Evolutionary conservation across 2,113 vertebrate species (phyloP), one percentile per base, ranked within the genome.

Genomic region (Butastur rufipennis): DNA sequence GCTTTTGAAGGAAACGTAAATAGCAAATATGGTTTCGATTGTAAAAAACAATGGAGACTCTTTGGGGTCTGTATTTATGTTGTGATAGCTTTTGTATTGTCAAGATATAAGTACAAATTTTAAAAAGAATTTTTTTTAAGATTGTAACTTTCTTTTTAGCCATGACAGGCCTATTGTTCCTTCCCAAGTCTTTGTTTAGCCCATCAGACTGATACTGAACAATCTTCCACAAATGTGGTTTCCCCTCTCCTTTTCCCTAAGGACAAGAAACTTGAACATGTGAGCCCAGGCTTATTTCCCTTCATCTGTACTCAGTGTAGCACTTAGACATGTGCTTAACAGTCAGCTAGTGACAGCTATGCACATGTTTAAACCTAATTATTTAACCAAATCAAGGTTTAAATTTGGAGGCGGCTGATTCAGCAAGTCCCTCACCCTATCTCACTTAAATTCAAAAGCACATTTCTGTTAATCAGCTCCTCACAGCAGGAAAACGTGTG

Each of bases 11-110:
- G 70, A 91, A 85, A 95, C 0, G 1, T 95, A 91, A 94, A 96
- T 89, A 91, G 74, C 87, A 91, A 97, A 93, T 93, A 93, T 94
- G 95, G 91, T 96, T 97, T 95, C 16, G 7, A 95, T 97, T 95
- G 81, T 45, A 50, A 84, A 52, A 50, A 86, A 92, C 94, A 96
- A 81, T 92, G 62, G 48, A 71, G 74, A 38, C 16, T 59, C 91
- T 72, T 48, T 2, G 87, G 84, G 82, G n/a, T 91, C 87, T 91
- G 47, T 25, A 53, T 87, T 92, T 91, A 68, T 56, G 17, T 80
- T 71, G 70, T 77, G 83, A 94, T 84, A 95, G 72, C 17, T 88
- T 94, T 88, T 70, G 50, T 43, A 59, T 34, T 68, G 86, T 86
- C 45, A 77, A 89, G 73, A 90, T 84, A 77, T 1, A 93, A 82